Evolutionary conservation across 2,797 vertebrate genomes (phyloP).

Genomic region (Mus minutoides): DNA sequence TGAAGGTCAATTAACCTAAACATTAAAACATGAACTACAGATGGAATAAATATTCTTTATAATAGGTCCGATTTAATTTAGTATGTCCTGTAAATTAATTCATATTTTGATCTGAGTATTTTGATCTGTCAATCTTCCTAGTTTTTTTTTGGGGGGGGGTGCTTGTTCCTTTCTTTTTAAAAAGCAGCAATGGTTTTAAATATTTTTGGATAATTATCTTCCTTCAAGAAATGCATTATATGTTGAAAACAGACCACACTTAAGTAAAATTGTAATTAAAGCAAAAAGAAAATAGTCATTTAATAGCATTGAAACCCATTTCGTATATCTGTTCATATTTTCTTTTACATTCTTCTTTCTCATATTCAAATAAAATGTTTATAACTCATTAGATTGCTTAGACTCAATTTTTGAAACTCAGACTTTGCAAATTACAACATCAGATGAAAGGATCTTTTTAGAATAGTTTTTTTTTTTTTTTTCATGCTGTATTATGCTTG

Average conservation of each 20-base stretch:
- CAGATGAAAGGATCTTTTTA: background rate
- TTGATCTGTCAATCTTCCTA: background rate
- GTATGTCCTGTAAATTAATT: constrained; percentile 17
- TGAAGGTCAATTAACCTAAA: constrained; percentile 4
- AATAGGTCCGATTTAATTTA: background rate
- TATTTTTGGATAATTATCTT: background rate
- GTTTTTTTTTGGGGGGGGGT: background rate
- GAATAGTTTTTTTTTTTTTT: background rate
- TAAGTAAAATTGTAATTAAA: constrained; percentile 30
- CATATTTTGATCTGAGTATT: background rate
- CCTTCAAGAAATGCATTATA: constrained; percentile 29
- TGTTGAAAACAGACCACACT: background rate
- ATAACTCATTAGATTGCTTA: background rate
- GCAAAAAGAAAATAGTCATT: background rate
- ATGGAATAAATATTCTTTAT: constrained; percentile 45
- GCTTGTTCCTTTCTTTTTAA: background rate
- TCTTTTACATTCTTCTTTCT: constrained; percentile 22
- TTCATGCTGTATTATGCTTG: background rate
- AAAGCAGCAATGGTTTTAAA: background rate
- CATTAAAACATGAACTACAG: constrained; percentile 28
- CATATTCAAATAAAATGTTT: constrained; percentile 39
- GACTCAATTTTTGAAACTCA: background rate
- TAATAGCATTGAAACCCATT: constrained; percentile 7
- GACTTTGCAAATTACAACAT: background rate
- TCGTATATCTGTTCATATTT: background rate